Conservation (phyloP, 2,888 invertebrate genomes). For the Alitta virens region DNA sequence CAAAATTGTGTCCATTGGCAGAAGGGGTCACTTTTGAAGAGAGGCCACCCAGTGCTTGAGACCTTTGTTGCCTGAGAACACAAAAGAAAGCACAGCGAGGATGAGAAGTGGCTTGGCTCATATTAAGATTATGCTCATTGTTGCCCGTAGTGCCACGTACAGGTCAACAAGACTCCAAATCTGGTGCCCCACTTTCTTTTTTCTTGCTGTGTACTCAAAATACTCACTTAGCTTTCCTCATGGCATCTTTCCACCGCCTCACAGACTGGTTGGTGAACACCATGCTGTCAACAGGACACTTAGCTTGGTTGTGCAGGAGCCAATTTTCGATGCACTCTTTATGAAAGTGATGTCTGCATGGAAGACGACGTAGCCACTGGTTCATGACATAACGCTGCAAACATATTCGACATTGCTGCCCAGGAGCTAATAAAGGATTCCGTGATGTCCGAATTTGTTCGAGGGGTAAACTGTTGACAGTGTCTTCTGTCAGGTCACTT, state of each 20-base stretch:
- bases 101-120: too few relatives aligned
- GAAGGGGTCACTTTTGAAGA: too few relatives aligned
- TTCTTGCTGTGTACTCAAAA: too few relatives aligned
- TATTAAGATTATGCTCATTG: too few relatives aligned
- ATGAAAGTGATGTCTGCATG: conserved; percentile 57
- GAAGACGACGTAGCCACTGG: conserved; percentile 48
- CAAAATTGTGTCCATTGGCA: too few relatives aligned
- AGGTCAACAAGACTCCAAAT: too few relatives aligned
- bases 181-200: too few relatives aligned
- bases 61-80: too few relatives aligned
- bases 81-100: too few relatives aligned
- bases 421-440: conserved; percentile 46
- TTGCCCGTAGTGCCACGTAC: too few relatives aligned
- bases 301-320: conserved; percentile 53
- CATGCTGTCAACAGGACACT: conserved; percentile 53
- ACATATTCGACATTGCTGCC: conserved; percentile 55
- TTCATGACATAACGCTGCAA: conserved; percentile 44
- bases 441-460: conserved; percentile 42
- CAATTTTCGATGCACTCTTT: conserved; percentile 55
- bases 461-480: conserved; percentile 43
- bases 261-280: conserved; percentile 26
- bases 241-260: conserved; percentile 19
- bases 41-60: too few relatives aligned
- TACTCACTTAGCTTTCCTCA: conserved; percentile 1
- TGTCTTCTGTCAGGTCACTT: conserved; percentile 46